Base-by-base conservation (phyloP, 2,113 vertebrate species). In the Conger conger region DNA sequence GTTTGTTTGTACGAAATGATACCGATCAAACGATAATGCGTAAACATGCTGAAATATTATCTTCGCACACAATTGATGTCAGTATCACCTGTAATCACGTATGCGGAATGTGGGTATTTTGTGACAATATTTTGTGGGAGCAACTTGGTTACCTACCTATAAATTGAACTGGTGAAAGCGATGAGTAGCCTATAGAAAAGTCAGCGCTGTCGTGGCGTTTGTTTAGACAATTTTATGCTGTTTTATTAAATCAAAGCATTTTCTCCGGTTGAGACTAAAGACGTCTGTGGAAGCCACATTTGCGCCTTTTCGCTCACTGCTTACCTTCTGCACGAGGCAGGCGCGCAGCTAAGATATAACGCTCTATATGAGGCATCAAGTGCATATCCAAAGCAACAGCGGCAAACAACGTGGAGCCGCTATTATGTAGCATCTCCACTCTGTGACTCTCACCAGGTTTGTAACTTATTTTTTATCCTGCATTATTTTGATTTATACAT, bases 351-450 rank as follows among this genome's bases (percentile, higher is more conserved):
- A 38, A 38, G 36, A 35, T 27, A 33, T 73, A 73, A 73, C n/a
- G 18, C 78, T 36, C 8, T 27, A 79, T 36, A 79, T 36, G 78
- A 38, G 78, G 78, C 78, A 79, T 79, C 78, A 79, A 42, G 36
- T 40, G 37, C 78, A 42, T 42, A 42, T 1, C 36, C 38, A 79
- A 40, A 38, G 38, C 18, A 18, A 38, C 78, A 42, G 68, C 9
- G 27, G 27, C 68, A 73, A 73, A 23, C 36, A 38, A 79, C 36
- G 78, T 38, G 78, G 36, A 38, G 5, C 78, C 17, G n/a, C 18
- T 42, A 42, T 42, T 27, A 42, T 42, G 36, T 38, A 79, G 23
- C 36, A 11, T 20, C 35, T 7, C 76, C 37, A 30, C 76, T 38
- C 17, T 40, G 36, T 40, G 17, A 7, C 6, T 42, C 8, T 79